Conservation (phyloP, 2,888 invertebrate species). For the Smittia aterrima region DNA sequence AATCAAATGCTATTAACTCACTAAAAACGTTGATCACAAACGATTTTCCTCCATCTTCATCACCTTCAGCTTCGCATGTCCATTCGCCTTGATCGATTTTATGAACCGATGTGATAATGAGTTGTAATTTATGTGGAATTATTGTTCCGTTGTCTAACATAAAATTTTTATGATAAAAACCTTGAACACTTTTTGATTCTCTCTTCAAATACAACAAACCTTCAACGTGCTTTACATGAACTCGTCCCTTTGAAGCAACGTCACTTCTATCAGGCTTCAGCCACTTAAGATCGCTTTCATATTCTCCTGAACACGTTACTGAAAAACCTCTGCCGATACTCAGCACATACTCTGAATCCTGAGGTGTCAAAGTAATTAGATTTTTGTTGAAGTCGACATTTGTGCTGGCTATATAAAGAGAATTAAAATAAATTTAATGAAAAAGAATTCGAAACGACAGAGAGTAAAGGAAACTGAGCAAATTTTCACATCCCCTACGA, state of each 20-base stretch:
- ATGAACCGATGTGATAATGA: constrained; percentile 55
- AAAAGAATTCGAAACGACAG: not conserved
- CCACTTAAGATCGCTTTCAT: constrained; percentile 48
- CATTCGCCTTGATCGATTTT: constrained; percentile 56
- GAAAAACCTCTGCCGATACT: constrained; percentile 45
- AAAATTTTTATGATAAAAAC: too few species aligned
- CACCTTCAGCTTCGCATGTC: constrained; percentile 52
- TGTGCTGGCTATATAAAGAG: not conserved
- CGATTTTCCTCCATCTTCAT: constrained; percentile 48
- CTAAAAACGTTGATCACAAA: constrained; percentile 53
- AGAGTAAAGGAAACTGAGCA: not conserved
- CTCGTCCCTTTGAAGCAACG: constrained; percentile 53
- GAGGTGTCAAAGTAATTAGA: not conserved
- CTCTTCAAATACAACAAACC: too few species aligned
- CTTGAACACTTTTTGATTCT: too few species aligned
- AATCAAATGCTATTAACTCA: too few species aligned
- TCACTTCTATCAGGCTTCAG: constrained; percentile 52
- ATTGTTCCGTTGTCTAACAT: not conserved
- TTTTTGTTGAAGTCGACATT: not conserved
- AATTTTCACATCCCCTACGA: too few species aligned
- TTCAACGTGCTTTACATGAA: constrained; percentile 52
- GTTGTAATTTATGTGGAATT: constrained; percentile 46
- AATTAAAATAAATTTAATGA: not conserved
- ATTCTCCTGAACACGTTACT: constrained; percentile 50
- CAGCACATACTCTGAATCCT: not conserved